Base-by-base conservation (phyloP, 1,140 invertebrate genomes). In the Tetramorium alpestre region DNA sequence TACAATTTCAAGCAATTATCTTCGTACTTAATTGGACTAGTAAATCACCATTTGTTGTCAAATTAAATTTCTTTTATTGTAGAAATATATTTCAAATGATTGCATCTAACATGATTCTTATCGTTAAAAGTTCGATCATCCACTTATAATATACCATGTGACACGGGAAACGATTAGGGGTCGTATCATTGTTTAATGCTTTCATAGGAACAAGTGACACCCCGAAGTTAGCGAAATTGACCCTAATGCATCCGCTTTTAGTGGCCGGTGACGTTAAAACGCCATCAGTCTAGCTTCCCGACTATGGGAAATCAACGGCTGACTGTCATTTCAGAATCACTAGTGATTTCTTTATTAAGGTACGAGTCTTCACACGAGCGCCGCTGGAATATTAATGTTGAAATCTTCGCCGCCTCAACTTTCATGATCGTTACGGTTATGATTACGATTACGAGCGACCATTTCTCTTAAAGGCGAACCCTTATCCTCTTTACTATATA, bases 301-400 rank as follows among this genome's bases (percentile, higher is more conserved):
- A 13, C 38, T 33, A 60, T 88, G 70, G 54, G 65, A 84, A 87
- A 41, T 54, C 62, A 54, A 85, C 49, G 69, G 28, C 69, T 73
- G 85, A 72, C 44, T 87, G 87, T 81, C 64, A 89, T 87, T 72
- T 89, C 33, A 33, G 47, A 82, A 88, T 90, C 51, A 47, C 69
- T 65, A n/a, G 8, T 85, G 85, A 90, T 90, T 90, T 91, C 80
- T 90, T 90, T 90, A 90, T 91, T 90, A 90, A 90, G 80, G 49
- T 33, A 38, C 38, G 49, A 41, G 47, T 77, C n/a, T 87, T 88
- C 60, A 51, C 49, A 16, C 80, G 18, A 38, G 56, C 72, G 75
- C 25, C 4, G 28, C 11, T 90, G 54, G 87, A 91, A 91, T 91
- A 91, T 91, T 90, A 91, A 91, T 87, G 80, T 38, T 10, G 60